phyloP scores from a whole-genome alignment of 2,888 invertebrate species.

The Microplitis manilae region DNA sequence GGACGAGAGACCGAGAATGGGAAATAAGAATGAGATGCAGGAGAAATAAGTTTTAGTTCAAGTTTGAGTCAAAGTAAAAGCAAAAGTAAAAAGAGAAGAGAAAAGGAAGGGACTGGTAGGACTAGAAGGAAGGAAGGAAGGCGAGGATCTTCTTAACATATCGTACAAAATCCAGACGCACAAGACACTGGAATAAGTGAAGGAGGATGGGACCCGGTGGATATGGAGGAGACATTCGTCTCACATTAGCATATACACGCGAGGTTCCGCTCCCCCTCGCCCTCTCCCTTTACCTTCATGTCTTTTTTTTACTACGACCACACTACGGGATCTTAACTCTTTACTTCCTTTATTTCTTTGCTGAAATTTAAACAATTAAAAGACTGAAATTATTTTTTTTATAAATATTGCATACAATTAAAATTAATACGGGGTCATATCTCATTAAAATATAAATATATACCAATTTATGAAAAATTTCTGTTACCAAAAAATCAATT shows the following conservation, averaged over 20 bases:
- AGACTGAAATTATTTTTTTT: not conserved
- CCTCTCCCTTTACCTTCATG: conserved; percentile 22
- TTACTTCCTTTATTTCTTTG: not conserved
- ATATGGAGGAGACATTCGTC: conserved; percentile 68
- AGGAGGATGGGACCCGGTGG: conserved; percentile 53
- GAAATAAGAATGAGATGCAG: not conserved
- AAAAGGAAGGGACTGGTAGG: not conserved
- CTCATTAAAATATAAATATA: too few species aligned
- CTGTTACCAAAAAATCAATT: too few species aligned
- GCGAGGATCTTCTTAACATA: conserved; percentile 55
- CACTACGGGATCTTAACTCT: conserved; percentile 13
- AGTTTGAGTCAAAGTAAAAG: not conserved
- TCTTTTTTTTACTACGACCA: conserved; percentile 23
- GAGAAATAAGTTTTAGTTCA: not conserved
- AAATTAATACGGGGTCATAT: too few species aligned
- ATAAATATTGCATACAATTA: not conserved
- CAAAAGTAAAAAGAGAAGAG: not conserved
- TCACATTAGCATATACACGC: conserved; percentile 72
- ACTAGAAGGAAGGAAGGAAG: conserved; percentile 26
- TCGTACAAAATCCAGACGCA: conserved; percentile 49
- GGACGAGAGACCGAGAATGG: not conserved
- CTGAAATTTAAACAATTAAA: not conserved
- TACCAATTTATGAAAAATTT: too few species aligned
- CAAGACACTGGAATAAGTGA: conserved; percentile 57
- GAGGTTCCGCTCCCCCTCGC: conserved; percentile 49